Evolutionary conservation across 2,888 invertebrate species (phyloP).

Genomic region (Lagria hirta): DNA sequence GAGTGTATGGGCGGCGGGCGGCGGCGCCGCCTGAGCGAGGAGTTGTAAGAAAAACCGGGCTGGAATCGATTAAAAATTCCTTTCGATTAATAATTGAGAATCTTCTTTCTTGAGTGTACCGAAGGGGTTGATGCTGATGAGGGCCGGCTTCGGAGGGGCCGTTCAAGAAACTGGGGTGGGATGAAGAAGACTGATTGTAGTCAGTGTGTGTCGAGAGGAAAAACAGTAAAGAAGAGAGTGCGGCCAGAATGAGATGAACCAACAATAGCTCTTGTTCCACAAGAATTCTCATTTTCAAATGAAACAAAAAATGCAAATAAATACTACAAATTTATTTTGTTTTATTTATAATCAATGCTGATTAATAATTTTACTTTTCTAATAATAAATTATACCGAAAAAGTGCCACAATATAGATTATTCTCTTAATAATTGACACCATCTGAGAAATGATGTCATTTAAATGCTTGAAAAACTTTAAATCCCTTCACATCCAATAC

Average conservation of each 20-base stretch:
- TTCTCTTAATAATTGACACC: too few species aligned
- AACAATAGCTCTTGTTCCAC: conserved; percentile 46
- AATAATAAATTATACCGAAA: too few species aligned
- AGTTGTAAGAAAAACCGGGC: conserved; percentile 24
- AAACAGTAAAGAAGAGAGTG: conserved; percentile 61
- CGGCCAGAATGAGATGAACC: conserved; percentile 68
- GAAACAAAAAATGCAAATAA: too few species aligned
- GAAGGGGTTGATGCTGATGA: conserved; percentile 49
- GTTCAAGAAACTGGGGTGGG: conserved; percentile 38
- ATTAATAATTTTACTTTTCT: too few species aligned
- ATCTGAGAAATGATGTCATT: too few species aligned
- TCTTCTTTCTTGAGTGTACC: conserved; percentile 51
- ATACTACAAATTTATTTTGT: too few species aligned
- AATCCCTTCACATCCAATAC: too few species aligned
- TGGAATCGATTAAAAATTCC: conserved; percentile 54
- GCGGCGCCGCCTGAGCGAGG: conserved; percentile 5
- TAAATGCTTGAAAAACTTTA: too few species aligned
- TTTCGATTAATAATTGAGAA: conserved; percentile 54
- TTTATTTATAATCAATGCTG: too few species aligned
- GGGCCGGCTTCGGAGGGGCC: conserved; percentile 43
- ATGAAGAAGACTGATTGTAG: conserved; percentile 54
- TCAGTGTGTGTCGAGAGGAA: conserved; percentile 54
- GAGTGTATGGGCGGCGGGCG: conserved; percentile 10
- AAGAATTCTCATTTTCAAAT: too few species aligned
- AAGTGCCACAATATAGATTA: too few species aligned